phyloP scores from a whole-genome alignment of 2,888 invertebrate species.

The Apantesis nais region DNA sequence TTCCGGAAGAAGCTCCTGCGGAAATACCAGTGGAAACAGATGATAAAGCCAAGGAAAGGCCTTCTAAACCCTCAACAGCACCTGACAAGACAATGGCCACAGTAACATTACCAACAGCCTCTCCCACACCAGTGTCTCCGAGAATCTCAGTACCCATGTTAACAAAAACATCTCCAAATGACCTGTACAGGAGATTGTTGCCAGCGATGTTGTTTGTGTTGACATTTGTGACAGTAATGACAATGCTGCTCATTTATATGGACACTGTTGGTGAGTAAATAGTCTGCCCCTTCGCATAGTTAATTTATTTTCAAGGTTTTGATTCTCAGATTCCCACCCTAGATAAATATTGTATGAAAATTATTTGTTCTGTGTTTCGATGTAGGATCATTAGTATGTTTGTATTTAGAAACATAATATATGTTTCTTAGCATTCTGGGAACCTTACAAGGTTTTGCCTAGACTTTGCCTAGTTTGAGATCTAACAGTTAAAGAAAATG shows the following conservation, averaged over 20 bases:
- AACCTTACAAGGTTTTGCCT: no score
- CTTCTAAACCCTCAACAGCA: conserved; percentile 41
- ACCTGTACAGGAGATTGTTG: conserved; percentile 82
- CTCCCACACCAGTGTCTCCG: conserved; percentile 44
- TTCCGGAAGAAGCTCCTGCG: conserved; percentile 48
- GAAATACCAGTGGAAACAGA: conserved; percentile 41
- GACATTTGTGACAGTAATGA: conserved; percentile 93
- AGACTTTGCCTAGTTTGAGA: no score
- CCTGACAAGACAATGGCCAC: conserved; percentile 48
- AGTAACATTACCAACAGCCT: conserved; percentile 43
- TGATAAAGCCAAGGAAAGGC: conserved; percentile 55
- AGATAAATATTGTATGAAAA: no score
- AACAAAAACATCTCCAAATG: conserved; percentile 76
- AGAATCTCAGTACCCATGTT: conserved; percentile 64
- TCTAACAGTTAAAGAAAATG: no score
- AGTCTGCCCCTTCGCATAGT: not conserved
- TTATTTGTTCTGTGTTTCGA: no score
- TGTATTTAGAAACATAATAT: no score
- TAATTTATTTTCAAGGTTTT: no score
- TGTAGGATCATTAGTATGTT: no score
- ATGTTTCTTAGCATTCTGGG: no score
- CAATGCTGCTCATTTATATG: conserved; percentile 91
- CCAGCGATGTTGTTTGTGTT: conserved; percentile 91
- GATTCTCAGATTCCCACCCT: no score
- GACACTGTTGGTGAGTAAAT: conserved; percentile 89